Evolutionary conservation across 2,797 vertebrate genomes (phyloP).

Genomic region (Arvicola amphibius): DNA sequence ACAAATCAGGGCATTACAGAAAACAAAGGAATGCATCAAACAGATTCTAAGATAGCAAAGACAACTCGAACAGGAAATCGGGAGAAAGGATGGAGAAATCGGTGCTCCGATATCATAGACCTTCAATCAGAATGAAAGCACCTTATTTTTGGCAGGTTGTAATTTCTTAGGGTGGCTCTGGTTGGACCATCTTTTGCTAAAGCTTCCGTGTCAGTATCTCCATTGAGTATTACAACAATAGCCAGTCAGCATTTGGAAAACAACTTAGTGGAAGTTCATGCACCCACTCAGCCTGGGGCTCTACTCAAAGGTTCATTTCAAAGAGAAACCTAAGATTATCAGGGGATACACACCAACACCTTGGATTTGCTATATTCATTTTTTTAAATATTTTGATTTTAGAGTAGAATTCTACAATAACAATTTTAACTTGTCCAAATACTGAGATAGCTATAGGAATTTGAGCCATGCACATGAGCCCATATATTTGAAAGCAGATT

Average conservation of each 20-base stretch:
- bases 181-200: neutral
- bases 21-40: neutral
- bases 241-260: neutral
- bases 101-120: neutral
- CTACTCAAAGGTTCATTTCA: neutral
- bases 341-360: neutral
- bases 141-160: neutral
- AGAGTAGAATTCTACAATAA: neutral
- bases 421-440: constrained; percentile 8
- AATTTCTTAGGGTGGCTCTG: neutral
- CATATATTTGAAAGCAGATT: neutral
- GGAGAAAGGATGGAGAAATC: neutral
- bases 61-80: neutral
- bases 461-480: neutral
- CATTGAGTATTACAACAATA: neutral
- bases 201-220: neutral
- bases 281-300: neutral
- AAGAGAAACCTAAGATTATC: neutral
- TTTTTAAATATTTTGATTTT: neutral
- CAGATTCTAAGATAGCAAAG: constrained; percentile 21
- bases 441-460: neutral
- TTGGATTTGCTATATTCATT: neutral
- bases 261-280: neutral
- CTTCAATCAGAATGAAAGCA: neutral
- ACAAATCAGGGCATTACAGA: neutral